Evolutionary conservation across 2,888 invertebrate genomes (phyloP).

Genomic region (Polia nebulosa): DNA sequence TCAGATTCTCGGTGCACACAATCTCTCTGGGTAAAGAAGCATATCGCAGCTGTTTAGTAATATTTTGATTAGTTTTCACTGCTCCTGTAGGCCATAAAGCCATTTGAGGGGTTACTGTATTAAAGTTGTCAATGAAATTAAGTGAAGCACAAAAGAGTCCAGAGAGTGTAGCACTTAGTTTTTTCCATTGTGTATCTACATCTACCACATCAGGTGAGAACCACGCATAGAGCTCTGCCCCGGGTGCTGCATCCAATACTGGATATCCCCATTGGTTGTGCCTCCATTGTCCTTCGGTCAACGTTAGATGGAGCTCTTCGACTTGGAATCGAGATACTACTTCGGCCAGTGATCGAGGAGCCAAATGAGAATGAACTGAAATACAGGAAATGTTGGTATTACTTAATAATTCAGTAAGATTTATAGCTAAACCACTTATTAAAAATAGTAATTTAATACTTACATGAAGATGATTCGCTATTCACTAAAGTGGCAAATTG

Average conservation of each 20-base stretch:
- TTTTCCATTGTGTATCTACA: constrained; percentile 96
- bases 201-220: constrained; percentile 93
- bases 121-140: constrained; percentile 97
- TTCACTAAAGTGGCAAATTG: constrained; percentile 97
- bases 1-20: constrained; percentile 99
- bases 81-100: constrained; percentile 95
- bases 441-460: constrained; percentile 73
- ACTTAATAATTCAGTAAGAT: not conserved
- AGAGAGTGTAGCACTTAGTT: constrained; percentile 97
- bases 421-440: constrained; percentile 4
- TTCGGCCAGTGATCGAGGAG: constrained; percentile 97
- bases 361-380: constrained; percentile 94
- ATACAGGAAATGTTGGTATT: constrained; percentile 4
- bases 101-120: constrained; percentile 96
- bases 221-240: constrained; percentile 98
- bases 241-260: constrained; percentile 96
- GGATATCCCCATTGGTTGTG: constrained; percentile 99
- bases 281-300: constrained; percentile 98
- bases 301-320: constrained; percentile 96
- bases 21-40: constrained; percentile 98
- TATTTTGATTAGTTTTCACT: constrained; percentile 84
- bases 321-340: constrained; percentile 96
- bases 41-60: constrained; percentile 93
- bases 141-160: constrained; percentile 99
- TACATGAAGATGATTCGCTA: constrained; percentile 90